Evolutionary conservation across 2,113 vertebrate species (phyloP).

Genomic region (Embiotoca jacksoni): DNA sequence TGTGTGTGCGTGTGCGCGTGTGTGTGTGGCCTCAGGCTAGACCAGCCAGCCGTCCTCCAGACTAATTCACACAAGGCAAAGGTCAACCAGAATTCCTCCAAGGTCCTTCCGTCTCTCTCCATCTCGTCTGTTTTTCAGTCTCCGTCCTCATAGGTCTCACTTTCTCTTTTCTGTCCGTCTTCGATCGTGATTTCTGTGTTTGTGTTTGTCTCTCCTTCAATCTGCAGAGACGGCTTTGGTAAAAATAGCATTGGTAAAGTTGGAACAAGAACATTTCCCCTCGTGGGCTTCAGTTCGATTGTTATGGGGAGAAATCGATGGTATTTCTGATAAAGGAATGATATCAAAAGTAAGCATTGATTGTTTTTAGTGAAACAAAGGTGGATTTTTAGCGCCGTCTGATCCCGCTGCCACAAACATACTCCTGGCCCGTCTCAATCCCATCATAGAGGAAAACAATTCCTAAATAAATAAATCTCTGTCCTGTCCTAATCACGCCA

Average conservation of each 20-base stretch:
- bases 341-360: no score
- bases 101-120: slow-evolving; percentile 31
- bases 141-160: slow-evolving; percentile 13
- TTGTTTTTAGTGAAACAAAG: no score
- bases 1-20: slow-evolving; percentile 7
- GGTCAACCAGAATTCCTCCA: slow-evolving; percentile 76
- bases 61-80: slow-evolving; percentile 74
- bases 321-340: no score
- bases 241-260: not conserved
- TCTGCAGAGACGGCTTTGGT: not conserved
- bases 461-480: no score
- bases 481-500: no score
- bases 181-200: not conserved
- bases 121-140: slow-evolving; percentile 40
- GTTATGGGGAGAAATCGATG: no score
- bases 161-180: slow-evolving; percentile 4
- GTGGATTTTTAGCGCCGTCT: no score
- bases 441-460: no score
- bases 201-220: not conserved
- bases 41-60: slow-evolving; percentile 67
- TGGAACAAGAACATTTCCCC: no score
- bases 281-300: no score
- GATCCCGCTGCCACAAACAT: no score
- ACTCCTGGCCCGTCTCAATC: no score
- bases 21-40: slow-evolving; percentile 70